phyloP scores from a whole-genome alignment of 2,113 vertebrate genomes.

The Osmerus mordax region DNA sequence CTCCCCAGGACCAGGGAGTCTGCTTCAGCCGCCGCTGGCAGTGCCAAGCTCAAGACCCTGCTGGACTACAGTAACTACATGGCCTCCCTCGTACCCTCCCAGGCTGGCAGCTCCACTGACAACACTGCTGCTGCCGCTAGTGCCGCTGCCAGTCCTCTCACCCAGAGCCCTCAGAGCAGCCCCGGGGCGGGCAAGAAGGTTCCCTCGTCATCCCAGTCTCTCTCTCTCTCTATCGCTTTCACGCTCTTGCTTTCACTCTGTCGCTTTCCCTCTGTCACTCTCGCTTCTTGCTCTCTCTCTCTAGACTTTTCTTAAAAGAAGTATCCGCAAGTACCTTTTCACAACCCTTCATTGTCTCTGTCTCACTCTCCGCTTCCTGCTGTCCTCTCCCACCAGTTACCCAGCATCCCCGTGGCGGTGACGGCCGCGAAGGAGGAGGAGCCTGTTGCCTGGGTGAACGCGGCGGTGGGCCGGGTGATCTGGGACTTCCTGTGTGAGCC shows the following conservation, averaged over 20 bases:
- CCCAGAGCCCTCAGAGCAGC: constrained; percentile 76
- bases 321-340: too few species aligned
- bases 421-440: constrained; percentile 66
- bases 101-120: constrained; percentile 65
- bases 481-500: constrained; percentile 97
- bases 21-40: constrained; percentile 33
- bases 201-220: constrained; percentile 2
- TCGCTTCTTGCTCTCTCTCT: too few species aligned
- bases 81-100: constrained; percentile 82
- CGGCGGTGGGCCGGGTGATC: constrained; percentile 86
- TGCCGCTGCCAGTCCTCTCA: constrained; percentile 56
- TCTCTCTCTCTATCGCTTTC: not conserved
- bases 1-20: constrained; percentile 82
- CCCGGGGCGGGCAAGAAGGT: constrained; percentile 90
- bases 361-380: constrained; percentile 65
- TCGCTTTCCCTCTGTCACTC: not conserved
- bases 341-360: not conserved
- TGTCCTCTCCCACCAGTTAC: constrained; percentile 42
- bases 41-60: constrained; percentile 72
- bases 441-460: constrained; percentile 91
- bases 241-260: not conserved
- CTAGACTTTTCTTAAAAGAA: too few species aligned
- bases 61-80: constrained; percentile 91
- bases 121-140: constrained; percentile 71
- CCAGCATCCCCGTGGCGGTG: constrained; percentile 21